These are phyloP conservation scores for Otolemur crassicaudatus DNA, from an alignment of 2,797 vertebrate species.

Conservation along the genomic window DNA sequence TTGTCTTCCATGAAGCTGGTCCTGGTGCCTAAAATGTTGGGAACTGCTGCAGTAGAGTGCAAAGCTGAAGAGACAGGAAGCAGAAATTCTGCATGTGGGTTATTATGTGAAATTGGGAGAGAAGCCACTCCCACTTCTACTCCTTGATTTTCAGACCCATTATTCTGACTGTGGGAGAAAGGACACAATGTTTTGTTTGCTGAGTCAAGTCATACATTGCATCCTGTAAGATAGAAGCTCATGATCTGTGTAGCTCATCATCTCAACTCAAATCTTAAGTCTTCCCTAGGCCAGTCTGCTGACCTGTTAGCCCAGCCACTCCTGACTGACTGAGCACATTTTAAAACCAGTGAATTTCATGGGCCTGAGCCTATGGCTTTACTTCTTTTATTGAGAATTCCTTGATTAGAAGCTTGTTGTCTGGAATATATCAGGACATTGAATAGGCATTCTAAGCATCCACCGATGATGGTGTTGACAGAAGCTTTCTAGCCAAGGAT, in stretches of 20 bases:
- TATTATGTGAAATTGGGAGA: not conserved
- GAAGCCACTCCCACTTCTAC: not conserved
- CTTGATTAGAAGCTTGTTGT: not conserved
- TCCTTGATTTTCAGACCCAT: not conserved
- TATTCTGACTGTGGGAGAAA: not conserved
- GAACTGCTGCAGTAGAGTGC: not conserved
- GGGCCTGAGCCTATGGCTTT: not conserved
- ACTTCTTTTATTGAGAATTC: slow-evolving; percentile 27
- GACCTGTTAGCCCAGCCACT: not conserved
- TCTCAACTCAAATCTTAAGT: not conserved
- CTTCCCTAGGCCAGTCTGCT: not conserved
- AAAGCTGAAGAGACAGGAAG: not conserved
- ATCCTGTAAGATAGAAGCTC: not conserved
- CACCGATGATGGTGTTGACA: not conserved
- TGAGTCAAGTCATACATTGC: not conserved
- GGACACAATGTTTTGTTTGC: not conserved
- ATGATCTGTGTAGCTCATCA: not conserved
- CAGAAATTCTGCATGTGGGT: not conserved
- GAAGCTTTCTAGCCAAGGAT: not conserved
- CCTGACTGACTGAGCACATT: not conserved
- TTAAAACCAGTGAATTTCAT: not conserved
- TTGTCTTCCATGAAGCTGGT: too few species aligned
- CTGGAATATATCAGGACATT: not conserved
- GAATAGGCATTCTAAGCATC: not conserved
- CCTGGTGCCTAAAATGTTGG: too few species aligned